These are phyloP conservation scores for Machimus atricapillus DNA, from an alignment of 2,888 invertebrate species.

Conservation along the genomic window DNA sequence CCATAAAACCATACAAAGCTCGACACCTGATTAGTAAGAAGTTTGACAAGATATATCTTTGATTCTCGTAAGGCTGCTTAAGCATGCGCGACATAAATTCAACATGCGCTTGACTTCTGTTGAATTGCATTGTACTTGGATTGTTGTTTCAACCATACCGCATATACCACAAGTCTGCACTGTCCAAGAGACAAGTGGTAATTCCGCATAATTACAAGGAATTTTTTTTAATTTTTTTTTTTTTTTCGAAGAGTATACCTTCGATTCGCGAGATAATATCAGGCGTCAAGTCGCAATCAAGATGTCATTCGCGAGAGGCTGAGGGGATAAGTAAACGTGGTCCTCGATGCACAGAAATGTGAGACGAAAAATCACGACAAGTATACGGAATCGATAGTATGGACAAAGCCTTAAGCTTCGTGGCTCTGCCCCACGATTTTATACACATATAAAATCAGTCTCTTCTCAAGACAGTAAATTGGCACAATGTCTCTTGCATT, in stretches of 20 bases:
- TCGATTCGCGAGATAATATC: not conserved
- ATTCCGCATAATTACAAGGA: not conserved
- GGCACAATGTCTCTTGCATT: not conserved
- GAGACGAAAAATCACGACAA: conserved; percentile 2
- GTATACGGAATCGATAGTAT: not conserved
- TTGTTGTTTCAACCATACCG: not conserved
- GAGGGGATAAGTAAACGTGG: not conserved
- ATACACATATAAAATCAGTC: not conserved
- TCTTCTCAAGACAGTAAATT: not conserved
- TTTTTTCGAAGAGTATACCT: not conserved
- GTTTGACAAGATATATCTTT: not conserved
- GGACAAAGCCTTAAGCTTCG: not conserved
- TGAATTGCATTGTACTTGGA: not conserved
- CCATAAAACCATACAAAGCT: not conserved
- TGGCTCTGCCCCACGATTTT: not conserved
- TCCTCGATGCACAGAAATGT: not conserved
- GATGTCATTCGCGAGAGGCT: not conserved
- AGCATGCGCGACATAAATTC: not conserved
- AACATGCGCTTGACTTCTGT: not conserved
- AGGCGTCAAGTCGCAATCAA: conserved; percentile 13
- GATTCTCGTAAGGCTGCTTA: not conserved
- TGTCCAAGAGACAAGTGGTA: not conserved
- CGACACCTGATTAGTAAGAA: not conserved
- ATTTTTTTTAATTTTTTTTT: not conserved
- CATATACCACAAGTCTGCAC: not conserved